Percentiles rank a stretch among this genome's conserved stretches.
Conservation (phyloP, 2,113 vertebrate genomes). For the Rhynchomys soricoides region DNA sequence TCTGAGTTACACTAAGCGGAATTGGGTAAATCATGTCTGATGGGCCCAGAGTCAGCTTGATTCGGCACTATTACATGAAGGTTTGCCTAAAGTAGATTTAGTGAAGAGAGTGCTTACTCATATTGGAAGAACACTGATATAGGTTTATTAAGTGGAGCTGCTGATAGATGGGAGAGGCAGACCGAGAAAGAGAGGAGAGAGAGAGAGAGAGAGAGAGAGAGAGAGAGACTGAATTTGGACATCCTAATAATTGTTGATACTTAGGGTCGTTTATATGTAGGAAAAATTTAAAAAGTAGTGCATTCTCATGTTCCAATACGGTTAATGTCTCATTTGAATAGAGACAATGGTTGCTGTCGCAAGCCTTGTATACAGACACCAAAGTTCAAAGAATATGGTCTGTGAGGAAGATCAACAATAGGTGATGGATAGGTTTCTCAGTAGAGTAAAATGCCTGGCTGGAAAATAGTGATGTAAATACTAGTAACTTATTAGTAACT, state of each 20-base stretch:
- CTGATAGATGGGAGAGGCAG: rapidly evolving
- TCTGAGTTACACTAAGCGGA: too few relatives aligned
- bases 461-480: neutral
- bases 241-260: neutral
- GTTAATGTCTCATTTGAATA: neutral
- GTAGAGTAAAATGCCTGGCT: neutral
- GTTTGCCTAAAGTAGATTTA: neutral
- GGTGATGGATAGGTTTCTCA: neutral
- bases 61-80: neutral
- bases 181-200: neutral
- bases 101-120: neutral
- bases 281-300: neutral
- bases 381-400: neutral
- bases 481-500: neutral
- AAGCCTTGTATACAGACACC: neutral
- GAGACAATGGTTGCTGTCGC: neutral
- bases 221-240: neutral
- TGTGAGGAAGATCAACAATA: neutral
- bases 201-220: too few relatives aligned
- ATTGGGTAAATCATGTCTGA: neutral
- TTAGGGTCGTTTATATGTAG: neutral
- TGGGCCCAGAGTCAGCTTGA: neutral
- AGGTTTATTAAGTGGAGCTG: neutral
- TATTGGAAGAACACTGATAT: neutral
- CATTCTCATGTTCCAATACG: neutral